Conservation (phyloP, 2,113 vertebrate species). For the Panthera leo region DNA sequence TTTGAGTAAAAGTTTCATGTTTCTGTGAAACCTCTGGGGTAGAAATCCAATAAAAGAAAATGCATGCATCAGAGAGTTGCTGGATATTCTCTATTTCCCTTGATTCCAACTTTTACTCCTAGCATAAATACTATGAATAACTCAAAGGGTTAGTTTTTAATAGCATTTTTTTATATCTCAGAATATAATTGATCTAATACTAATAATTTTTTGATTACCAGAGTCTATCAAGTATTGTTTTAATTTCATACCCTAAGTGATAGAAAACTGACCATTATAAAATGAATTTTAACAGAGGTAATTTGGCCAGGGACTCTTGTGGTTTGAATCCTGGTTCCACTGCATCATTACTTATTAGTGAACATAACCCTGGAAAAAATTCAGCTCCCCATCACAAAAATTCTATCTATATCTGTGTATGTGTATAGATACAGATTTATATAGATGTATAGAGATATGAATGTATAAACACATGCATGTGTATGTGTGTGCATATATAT, state of each 20-base stretch:
- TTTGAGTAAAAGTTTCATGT: slow-evolving; percentile 65
- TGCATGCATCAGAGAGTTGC: slow-evolving; percentile 67
- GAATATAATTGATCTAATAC: not conserved
- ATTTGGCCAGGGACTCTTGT: not conserved
- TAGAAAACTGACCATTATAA: not conserved
- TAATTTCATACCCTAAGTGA: not conserved
- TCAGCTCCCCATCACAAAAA: not conserved
- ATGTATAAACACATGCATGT: not conserved
- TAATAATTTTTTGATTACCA: not conserved
- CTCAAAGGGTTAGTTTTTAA: slow-evolving; percentile 21
- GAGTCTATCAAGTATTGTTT: not conserved
- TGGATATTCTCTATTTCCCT: slow-evolving; percentile 81
- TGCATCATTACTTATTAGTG: not conserved
- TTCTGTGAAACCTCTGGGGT: slow-evolving; percentile 68
- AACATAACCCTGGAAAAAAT: not conserved
- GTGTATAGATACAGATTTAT: not conserved
- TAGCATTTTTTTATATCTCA: slow-evolving; percentile 26
- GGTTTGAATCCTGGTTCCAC: not conserved
- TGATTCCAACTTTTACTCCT: slow-evolving; percentile 71
- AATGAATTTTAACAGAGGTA: not conserved
- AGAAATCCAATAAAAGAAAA: slow-evolving; percentile 74
- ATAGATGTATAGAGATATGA: not conserved
- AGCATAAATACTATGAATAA: slow-evolving; percentile 56
- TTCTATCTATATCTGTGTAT: not conserved
- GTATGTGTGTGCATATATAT: not conserved